Evolutionary conservation across 35 echinoderm and acorn worm species (phyloP).

Genomic region (Acanthaster planci): DNA sequence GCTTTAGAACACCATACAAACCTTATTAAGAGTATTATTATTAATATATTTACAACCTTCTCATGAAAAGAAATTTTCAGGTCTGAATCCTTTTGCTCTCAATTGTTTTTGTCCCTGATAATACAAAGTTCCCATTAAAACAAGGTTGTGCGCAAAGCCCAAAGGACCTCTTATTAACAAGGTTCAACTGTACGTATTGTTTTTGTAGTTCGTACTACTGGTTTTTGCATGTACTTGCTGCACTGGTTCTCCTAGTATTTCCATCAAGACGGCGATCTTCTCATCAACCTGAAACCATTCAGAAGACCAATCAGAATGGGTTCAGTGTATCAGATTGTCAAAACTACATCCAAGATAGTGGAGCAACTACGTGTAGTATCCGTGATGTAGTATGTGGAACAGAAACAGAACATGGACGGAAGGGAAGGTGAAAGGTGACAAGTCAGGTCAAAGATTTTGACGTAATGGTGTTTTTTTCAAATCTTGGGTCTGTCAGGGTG

Average conservation of each 20-base stretch:
- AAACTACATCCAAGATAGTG: not conserved
- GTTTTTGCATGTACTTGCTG: not conserved
- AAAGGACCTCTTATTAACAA: not conserved
- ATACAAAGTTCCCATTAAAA: not conserved
- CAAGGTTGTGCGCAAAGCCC: not conserved
- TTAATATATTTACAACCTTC: not conserved
- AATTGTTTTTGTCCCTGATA: too few species aligned
- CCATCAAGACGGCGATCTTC: not conserved
- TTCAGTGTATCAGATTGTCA: not conserved
- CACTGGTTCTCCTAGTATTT: not conserved
- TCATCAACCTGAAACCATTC: not conserved
- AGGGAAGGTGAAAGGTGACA: conserved; percentile 11
- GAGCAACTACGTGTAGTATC: not conserved
- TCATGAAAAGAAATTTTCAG: not conserved
- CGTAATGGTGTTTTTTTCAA: too few species aligned
- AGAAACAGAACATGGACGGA: not conserved
- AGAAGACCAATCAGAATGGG: conserved; percentile 16
- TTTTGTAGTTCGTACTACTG: not conserved
- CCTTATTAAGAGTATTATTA: not conserved
- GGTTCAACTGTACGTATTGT: not conserved
- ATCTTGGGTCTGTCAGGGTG: too few species aligned
- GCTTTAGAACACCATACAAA: not conserved
- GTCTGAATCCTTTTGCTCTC: not conserved
- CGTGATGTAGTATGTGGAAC: not conserved
- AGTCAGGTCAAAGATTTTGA: too few species aligned